These are phyloP conservation scores for Diorhabda carinulata DNA, from an alignment of 1,140 invertebrate genomes.

Conservation along the genomic window DNA sequence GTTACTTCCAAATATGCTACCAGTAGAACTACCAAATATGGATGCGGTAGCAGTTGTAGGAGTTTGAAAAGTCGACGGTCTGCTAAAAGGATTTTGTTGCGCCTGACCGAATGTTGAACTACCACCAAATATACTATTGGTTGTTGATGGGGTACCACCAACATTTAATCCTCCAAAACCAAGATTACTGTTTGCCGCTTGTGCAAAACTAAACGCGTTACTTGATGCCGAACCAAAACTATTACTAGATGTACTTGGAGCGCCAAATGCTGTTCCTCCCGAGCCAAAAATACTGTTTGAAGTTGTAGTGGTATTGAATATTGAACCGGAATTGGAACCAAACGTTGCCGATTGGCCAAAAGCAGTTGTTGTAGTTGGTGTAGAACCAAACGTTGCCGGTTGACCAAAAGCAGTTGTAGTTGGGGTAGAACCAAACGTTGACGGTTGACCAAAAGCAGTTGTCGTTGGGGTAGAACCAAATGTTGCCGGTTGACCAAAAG, in stretches of 20 bases:
- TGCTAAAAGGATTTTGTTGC: conserved; percentile 16
- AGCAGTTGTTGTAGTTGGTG: conserved; percentile 1
- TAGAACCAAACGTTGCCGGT: conserved; percentile 4
- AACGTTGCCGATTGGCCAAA: conserved; percentile 10
- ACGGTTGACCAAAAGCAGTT: background rate
- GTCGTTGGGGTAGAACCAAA: conserved; percentile 11
- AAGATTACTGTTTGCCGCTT: conserved; percentile 12
- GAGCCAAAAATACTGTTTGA: conserved; percentile 15
- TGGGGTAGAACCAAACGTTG: conserved; percentile 3
- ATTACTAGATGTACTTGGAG: conserved; percentile 23
- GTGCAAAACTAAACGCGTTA: conserved; percentile 16
- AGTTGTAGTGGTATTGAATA: conserved; percentile 32
- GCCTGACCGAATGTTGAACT: background rate
- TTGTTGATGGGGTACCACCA: conserved; percentile 25
- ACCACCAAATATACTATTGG: conserved; percentile 15
- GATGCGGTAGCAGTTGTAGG: conserved; percentile 22
- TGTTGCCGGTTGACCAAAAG: conserved; percentile 6
- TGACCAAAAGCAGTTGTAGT: conserved; percentile 25
- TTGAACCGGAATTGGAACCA: conserved; percentile 21
- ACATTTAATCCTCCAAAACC: conserved; percentile 37
- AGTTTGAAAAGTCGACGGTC: background rate
- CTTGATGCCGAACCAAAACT: conserved; percentile 28
- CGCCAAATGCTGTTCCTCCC: no score
- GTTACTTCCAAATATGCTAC: conserved; percentile 17
- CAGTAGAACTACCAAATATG: conserved; percentile 23